Percentiles rank a stretch among this genome's conserved stretches.
Evolutionary conservation across 1,140 invertebrate genomes (phyloP).

Genomic region (Rhysida immarginata): DNA sequence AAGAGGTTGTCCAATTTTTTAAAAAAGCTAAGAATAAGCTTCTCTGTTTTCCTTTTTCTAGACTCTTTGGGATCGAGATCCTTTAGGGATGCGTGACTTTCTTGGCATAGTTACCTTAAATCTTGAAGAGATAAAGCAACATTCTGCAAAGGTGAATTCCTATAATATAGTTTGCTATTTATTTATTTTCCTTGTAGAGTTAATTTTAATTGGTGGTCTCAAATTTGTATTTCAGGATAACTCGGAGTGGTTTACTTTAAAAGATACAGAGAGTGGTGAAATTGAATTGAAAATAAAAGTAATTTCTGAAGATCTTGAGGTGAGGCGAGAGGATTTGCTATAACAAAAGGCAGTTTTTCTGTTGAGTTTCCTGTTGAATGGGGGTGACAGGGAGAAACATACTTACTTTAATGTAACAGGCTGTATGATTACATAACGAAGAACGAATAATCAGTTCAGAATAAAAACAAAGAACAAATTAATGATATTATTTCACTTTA

Average conservation of each 20-base stretch:
- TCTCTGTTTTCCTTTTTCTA: conserved; percentile 15
- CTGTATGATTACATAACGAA: too few species aligned
- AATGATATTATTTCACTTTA: too few species aligned
- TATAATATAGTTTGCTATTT: too few species aligned
- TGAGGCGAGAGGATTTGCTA: neutral
- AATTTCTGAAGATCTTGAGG: conserved; percentile 26
- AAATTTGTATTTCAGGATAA: conserved; percentile 17
- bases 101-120: conserved; percentile 35
- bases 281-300: conserved; percentile 32
- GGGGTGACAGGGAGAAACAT: too few species aligned
- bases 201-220: neutral
- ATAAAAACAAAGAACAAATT: too few species aligned
- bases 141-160: conserved; percentile 27
- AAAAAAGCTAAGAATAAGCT: too few species aligned
- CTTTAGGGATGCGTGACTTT: conserved; percentile 38
- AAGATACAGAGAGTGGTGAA: conserved; percentile 30
- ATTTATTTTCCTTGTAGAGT: neutral
- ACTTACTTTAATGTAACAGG: too few species aligned
- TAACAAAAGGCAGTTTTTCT: neutral
- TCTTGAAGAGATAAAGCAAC: conserved; percentile 33
- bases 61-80: conserved; percentile 40
- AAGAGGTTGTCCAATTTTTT: too few species aligned
- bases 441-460: too few species aligned
- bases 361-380: neutral
- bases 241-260: conserved; percentile 29